Evolutionary conservation across 1,140 invertebrate species (phyloP), one percentile per base, ranked within the genome.

Genomic region (Trachelipus rathkii): DNA sequence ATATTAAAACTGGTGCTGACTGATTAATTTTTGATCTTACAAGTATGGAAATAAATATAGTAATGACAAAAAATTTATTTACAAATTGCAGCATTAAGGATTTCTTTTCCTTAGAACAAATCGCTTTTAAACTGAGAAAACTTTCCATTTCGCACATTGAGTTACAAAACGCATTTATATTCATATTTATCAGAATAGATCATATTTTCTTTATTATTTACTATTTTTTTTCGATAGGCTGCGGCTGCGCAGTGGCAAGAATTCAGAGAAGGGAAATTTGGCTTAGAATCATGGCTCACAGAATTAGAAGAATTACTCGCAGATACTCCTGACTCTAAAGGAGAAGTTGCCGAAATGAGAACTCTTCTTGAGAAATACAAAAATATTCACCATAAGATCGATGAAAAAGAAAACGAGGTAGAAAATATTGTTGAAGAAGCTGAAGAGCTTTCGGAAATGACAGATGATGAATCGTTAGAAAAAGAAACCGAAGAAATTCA

Each of bases 291-390:
- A 13, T 84, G 83, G 82, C 75, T 84, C 10, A 74, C 79, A 43
- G 79, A 78, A 67, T 70, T 82, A 8, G 81, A 82, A 43, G 75
- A 88, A 69, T 86, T 85, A 33, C 83, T 95, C 0, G 87, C 89
- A 75, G 86, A 87, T 72, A 85, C 89, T 15, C 88, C 90, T 0
- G 87, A 90, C 68, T 91, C 91, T 0, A 92, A 91, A 82, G 93
- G 92, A 44, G 93, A 95, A 85, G 85, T 95, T 8, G 91, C 93
- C 71, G 94, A 95, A 86, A 95, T 96, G 90, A 95, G 94, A 85
- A 95, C 93, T 0, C 86, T 93, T 23, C 86, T 95, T 0, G 95
- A 97, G 83, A 90, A 93, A 83, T 95, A 91, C 78, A 87, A 93
- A 82, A 89, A 93, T 75, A 87, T 92, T 23, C 88, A 90, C 80